Conservation (phyloP, 2,888 invertebrate genomes). For the Drosophila putrida region DNA sequence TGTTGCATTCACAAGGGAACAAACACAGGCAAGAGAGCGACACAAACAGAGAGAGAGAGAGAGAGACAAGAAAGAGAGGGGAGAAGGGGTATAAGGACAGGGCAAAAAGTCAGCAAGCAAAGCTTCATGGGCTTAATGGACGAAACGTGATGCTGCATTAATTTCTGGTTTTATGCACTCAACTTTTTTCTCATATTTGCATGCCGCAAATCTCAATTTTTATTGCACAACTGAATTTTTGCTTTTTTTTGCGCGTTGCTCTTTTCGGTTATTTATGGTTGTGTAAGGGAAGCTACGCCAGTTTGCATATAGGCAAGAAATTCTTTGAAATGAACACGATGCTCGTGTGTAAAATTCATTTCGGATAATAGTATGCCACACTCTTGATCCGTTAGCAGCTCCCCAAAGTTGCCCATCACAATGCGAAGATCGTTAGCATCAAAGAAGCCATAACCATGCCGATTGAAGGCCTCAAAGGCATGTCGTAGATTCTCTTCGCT, state of each 20-base stretch:
- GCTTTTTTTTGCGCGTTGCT: too few relatives aligned
- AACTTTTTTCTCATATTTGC: slow-evolving; percentile 55
- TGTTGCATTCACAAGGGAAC: slow-evolving; percentile 34
- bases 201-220: slow-evolving; percentile 61
- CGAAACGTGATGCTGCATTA: slow-evolving; percentile 77
- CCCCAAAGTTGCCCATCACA: slow-evolving; percentile 99
- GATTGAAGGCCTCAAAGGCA: slow-evolving; percentile 89
- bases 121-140: slow-evolving; percentile 74
- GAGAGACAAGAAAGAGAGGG: neutral
- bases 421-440: slow-evolving; percentile 97
- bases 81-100: neutral
- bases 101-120: slow-evolving; percentile 73
- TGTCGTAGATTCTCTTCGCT: slow-evolving; percentile 97
- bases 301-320: slow-evolving; percentile 87
- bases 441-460: slow-evolving; percentile 99
- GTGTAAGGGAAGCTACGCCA: neutral
- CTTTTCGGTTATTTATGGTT: slow-evolving; percentile 1
- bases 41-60: neutral
- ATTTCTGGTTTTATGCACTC: slow-evolving; percentile 73
- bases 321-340: slow-evolving; percentile 92
- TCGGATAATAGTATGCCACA: slow-evolving; percentile 98
- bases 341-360: slow-evolving; percentile 94
- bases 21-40: neutral
- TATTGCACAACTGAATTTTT: slow-evolving; percentile 33
- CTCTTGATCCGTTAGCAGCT: slow-evolving; percentile 98